Base-by-base conservation (phyloP, 1,140 invertebrate species). In the Penaeus vannamei region DNA sequence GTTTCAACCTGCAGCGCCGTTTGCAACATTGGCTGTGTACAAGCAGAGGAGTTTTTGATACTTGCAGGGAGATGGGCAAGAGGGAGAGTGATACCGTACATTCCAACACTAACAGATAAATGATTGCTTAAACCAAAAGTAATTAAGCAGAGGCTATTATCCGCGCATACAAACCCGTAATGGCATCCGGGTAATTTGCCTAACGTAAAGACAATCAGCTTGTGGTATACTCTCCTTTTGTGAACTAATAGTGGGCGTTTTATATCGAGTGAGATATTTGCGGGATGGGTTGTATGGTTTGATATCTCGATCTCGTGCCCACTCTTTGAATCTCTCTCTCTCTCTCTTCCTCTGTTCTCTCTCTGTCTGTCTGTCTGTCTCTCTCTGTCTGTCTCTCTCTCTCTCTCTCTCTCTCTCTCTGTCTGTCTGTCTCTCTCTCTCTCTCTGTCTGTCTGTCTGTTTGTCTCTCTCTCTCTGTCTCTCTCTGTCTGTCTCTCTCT, bases 91-190 rank as follows among this genome's bases (percentile, higher is more conserved):
- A 17, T 53, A 17, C 53, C 53, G 53, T 53, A 53, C 53, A 53
- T 17, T 46, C 23, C 20, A 10, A 36, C 79, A 81, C 85, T 87
- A 87, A 87, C 85, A 84, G 80, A 61, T 46, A 83, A 61, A 60
- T 88, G 81, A 84, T 88, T 62, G 53, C 64, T 84, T 88, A 84
- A 84, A 84, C 81, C 66, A 84, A 84, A 88, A 88, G 69, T 88
- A 88, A 88, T 88, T 80, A 76, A 88, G 86, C 36, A 64, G 60
- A 69, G 66, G 42, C 32, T 36, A 82, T 87, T 69, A 53, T 61
- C 42, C 61, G 19, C 77, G 66, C 76, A 87, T 81, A 77, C 85
- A 81, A 81, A 87, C n/a, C 69, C n/a, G 83, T 23, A 36, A 66
- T 32, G n/a, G 26, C 23, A 53, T 60, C 26, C 59, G 22, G 29